Evolutionary conservation across 2,113 vertebrate species (phyloP), one percentile per base, ranked within the genome.

Genomic region (Albula glossodonta): DNA sequence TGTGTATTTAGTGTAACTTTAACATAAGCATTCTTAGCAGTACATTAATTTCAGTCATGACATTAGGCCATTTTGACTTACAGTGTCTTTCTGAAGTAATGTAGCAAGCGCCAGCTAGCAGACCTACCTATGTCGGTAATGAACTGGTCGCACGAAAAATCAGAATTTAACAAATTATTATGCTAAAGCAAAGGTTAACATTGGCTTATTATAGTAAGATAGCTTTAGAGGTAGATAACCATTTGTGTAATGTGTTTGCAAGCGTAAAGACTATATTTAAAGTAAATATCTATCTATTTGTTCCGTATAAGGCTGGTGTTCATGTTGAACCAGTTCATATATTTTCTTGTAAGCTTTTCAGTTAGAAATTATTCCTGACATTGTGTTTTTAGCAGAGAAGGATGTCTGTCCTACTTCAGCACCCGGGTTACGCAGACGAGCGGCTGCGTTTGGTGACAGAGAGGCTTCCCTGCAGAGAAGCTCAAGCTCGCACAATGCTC

Each of bases 391-490:
- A 12, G 1, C 60, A 51, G 4, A 8, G 0, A 85, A 91, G 22
- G 85, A 96, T 97, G 96, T 83, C 95, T 9, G 88, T 84, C 17
- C 41, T 84, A 56, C 88, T 95, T 0, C 90, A 94, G 9, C 95
- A 95, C 12, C 85, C 91, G 11, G 95, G 94, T 0, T 97, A 97
- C 81, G 91, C 95, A 0, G 93, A 95, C 85, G 94, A 92, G 80
- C 90, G 83, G 1, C 93, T 98, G 88, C 91, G 87, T 74, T 91
- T 3, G 0, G 48, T 96, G 88, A 92, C 95, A n/a, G 93, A 94
- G 87, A 17, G 90, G 88, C 91, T 98, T 87, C 95, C 96, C 2
- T 99, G 98, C 90, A 96, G 98, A 77, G 97, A 97, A 77, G 84
- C 93, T 12, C 98, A 99, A 51, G 94, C 97, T 5, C 94, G 94